Evolutionary conservation across 2,888 invertebrate species (phyloP), one percentile per base, ranked within the genome.

Genomic region (Cheilosia variabilis): DNA sequence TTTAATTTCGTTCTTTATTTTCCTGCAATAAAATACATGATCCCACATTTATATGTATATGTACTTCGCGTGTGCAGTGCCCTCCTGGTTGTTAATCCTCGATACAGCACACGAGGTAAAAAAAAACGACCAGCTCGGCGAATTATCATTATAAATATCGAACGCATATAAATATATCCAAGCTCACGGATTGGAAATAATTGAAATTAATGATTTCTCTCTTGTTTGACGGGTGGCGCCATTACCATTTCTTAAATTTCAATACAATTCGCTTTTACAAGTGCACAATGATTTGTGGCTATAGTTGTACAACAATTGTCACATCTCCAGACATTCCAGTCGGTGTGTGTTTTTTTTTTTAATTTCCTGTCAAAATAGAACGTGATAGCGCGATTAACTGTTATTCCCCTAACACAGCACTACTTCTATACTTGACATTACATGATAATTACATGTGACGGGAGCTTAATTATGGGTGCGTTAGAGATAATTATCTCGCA

Each of bases 131-230:
- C 58, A 52, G 60, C 52, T 58, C 27, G 50, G 65, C 58, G 52
- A 84, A 84, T 84, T 80, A 80, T 71, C 80, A 65, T 75, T 75
- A 80, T 76, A 80, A 79, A 80, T 75, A 75, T 84, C 75, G 75
- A 71, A 65, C 57, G 19, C 17, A 45, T 45, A 9, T 7, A 45
- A 17, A 17, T 45, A 17, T 17, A 57, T 68, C 27, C 27, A 27
- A 6, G 63, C 63, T 62, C 55, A 37, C 50, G 72, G 73, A 78
- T 79, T 58, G 83, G 60, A 79, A 79, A 79, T 79, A 79, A 84
- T 79, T 84, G 84, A 84, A 79, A 84, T 84, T 79, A 84, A 84
- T 84, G 84, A 75, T 75, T 79, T 75, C 19, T 22, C 57, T 45
- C 19, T 50, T 10, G 5, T 3, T 3, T 63, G 43, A 24, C 7